Base-by-base conservation (phyloP, 2,113 vertebrate genomes). In the Rhinichthys klamathensis region DNA sequence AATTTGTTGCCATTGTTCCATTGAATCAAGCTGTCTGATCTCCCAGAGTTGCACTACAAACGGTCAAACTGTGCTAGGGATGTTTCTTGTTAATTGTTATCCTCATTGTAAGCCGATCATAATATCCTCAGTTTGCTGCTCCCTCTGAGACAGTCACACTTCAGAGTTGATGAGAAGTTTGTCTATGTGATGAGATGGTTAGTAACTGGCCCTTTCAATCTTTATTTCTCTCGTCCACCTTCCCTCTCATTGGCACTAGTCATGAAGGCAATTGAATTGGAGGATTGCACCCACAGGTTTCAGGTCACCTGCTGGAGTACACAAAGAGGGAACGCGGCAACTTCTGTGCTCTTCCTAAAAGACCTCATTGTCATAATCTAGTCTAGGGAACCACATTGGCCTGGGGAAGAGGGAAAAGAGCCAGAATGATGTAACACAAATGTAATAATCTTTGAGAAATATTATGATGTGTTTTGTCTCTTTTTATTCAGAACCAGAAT, bases 31-130 rank as follows among this genome's bases (percentile, higher is more conserved):
- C 54, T 83, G 27, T 74, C 63, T 54, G 51, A 69, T 74, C n/a
- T 65, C 35, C 4, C 15, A 8, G 30, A 60, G 76, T 23, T 77
- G 18, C 23, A 56, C 54, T 73, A 23, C 58, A 77, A 60, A 35
- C 44, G 25, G 80, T 73, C 69, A 75, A 30, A 49, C 23, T 41
- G 67, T 32, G 21, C 69, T 25, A 25, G 46, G 27, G 60, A 38
- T 77, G 30, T 85, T 88, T 88, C 84, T 65, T 41, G 41, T 41
- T 41, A 41, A 63, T 82, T 78, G n/a, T 80, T 35, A 21, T 70
- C 13, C 25, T 83, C 74, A 30, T 41, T 74, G 46, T 74, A 80
- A 86, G 35, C 72, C 41, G 35, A 88, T 87, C 69, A 56, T 67
- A 70, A 49, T 81, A 83, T 88, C 44, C 54, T 27, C 41, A n/a